Evolutionary conservation across 2,113 vertebrate genomes (phyloP), one percentile per base, ranked within the genome.

Genomic region (Myiopsitta monachus): DNA sequence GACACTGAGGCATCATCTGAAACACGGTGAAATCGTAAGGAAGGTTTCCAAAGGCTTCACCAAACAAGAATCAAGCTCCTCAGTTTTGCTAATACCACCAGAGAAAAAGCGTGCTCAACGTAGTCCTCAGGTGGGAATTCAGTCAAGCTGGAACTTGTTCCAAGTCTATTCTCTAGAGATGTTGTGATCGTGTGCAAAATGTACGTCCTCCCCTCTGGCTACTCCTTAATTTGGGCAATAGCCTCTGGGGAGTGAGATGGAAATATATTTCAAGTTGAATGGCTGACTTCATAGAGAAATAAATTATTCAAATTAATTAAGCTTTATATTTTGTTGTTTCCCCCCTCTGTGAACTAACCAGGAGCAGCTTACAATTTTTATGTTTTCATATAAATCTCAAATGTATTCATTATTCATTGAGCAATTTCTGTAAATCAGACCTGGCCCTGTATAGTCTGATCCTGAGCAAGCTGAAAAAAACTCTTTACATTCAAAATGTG

Each of bases 231-330:
- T 91, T 77, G 69, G 69, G 52, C 41, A 43, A 18, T 52, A 82
- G 43, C 47, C 55, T 80, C 46, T 38, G 33, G 55, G 26, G 41
- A 95, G 51, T 4, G 59, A 18, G 23, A 49, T 83, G 41, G 82
- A 90, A 93, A 94, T 8, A 18, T 14, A 74, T 83, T 64, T 88
- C 64, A 90, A 86, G 64, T 15, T 63, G 73, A 95, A 88, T 30
- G 59, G 26, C 27, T 84, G 86, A 70, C 46, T 94, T 88, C 44
- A 68, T 36, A 87, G 26, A 28, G 14, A 21, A 94, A 88, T 81
- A 88, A 18, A 51, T 87, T 91, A 88, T 92, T 96, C 10, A 30
- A 70, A 94, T 90, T 94, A 92, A 90, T 88, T 75, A 90, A 81
- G 44, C 33, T 84, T 88, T 78, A 21, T 54, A 68, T 84, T 82